These are phyloP conservation scores for Tragulus kanchil DNA, from an alignment of 2,113 vertebrate species.

Conservation along the genomic window DNA sequence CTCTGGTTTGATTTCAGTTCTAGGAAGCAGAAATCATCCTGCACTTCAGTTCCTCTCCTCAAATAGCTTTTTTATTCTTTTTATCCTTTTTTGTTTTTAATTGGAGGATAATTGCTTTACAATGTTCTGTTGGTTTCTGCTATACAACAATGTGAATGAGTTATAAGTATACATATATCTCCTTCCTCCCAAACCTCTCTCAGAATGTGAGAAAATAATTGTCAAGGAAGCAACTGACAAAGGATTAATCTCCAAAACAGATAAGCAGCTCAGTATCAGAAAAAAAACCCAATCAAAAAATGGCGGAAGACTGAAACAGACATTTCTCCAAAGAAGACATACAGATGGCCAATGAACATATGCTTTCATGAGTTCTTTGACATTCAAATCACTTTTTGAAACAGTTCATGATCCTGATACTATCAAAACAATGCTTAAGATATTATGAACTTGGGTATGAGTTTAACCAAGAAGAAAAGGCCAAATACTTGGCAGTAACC, in stretches of 20 bases:
- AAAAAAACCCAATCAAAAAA: no score
- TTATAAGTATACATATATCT: background rate
- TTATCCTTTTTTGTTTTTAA: background rate
- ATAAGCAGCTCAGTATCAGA: no score
- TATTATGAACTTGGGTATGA: background rate
- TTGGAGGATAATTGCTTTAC: background rate
- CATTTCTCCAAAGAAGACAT: no score
- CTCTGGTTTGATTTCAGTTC: background rate
- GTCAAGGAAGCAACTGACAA: no score
- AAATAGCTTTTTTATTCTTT: background rate
- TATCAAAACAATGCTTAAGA: background rate
- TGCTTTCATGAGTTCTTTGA: no score
- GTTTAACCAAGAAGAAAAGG: slow-evolving; percentile 26
- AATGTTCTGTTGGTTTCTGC: background rate
- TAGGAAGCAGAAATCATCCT: background rate
- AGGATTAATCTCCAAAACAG: no score
- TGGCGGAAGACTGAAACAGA: no score
- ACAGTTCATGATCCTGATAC: background rate
- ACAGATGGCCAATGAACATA: no score
- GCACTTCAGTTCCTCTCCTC: background rate
- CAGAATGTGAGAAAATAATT: no score
- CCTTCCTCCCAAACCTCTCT: background rate
- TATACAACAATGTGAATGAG: background rate
- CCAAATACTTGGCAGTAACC: background rate
- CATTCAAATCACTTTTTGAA: slow-evolving; percentile 2